Conservation (phyloP, 2,113 vertebrate genomes). For the Percina caprodes region DNA sequence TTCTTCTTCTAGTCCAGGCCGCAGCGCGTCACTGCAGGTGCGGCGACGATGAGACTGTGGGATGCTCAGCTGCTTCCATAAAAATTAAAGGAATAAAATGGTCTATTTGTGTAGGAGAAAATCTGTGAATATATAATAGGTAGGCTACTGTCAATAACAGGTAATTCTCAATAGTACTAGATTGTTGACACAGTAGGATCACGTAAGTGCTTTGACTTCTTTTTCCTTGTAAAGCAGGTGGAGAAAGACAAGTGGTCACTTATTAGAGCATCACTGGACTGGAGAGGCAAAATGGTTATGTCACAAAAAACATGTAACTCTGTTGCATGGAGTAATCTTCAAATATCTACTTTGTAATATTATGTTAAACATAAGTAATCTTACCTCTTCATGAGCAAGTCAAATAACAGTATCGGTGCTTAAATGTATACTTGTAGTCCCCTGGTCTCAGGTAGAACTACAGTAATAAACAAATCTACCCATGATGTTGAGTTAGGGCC, state of each 20-base stretch:
- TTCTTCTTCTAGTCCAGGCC: slow-evolving; percentile 48
- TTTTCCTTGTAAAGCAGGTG: neutral
- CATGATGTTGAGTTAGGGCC: neutral
- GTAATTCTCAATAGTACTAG: neutral
- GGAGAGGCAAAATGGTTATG: neutral
- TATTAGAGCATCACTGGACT: neutral
- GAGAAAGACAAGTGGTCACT: neutral
- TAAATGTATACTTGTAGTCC: neutral
- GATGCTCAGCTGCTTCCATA: slow-evolving; percentile 1
- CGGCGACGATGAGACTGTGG: slow-evolving; percentile 34
- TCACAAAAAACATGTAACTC: neutral
- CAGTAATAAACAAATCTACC: neutral
- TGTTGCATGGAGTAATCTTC: neutral
- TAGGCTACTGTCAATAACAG: neutral
- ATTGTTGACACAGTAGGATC: neutral
- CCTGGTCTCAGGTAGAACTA: neutral
- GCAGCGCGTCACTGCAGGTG: slow-evolving; percentile 77
- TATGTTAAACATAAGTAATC: neutral
- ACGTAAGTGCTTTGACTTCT: neutral
- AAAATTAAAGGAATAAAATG: neutral
- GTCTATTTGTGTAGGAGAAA: neutral
- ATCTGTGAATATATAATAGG: neutral
- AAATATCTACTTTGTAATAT: neutral
- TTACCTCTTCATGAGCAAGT: neutral
- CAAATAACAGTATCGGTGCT: neutral